phyloP scores from a whole-genome alignment of 2,113 vertebrate species.

The Scytalopus superciliaris region DNA sequence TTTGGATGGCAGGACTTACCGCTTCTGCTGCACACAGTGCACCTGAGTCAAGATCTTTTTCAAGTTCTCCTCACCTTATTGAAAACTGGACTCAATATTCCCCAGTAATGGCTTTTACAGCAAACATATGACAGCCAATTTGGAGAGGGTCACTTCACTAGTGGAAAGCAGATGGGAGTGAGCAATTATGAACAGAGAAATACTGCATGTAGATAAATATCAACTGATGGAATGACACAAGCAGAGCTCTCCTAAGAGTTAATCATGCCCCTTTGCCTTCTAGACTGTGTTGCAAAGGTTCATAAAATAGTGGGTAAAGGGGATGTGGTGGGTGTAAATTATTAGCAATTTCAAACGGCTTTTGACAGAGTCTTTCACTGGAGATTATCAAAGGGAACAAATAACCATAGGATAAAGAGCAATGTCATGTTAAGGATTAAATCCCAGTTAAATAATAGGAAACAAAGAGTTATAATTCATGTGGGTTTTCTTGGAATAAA shows the following conservation, averaged over 20 bases:
- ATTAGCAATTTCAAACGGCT: constrained; percentile 24
- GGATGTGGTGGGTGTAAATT: constrained; percentile 27
- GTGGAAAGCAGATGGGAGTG: not conserved
- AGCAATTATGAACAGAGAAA: not conserved
- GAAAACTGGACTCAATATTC: not conserved
- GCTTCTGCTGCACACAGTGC: not conserved
- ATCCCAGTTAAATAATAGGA: not conserved
- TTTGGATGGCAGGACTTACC: not conserved
- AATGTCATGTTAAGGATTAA: not conserved
- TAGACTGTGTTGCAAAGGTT: not conserved
- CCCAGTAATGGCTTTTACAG: not conserved
- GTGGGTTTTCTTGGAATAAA: not conserved
- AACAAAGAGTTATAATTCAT: not conserved
- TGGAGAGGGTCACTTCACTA: not conserved
- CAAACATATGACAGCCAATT: not conserved
- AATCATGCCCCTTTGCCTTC: not conserved
- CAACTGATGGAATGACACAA: constrained; percentile 1
- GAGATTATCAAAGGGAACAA: constrained; percentile 40
- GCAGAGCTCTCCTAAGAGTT: not conserved
- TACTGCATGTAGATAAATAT: constrained; percentile 1
- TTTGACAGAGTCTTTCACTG: constrained; percentile 5
- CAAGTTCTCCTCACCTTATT: not conserved
- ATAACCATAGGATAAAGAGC: constrained; percentile 3
- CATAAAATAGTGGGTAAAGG: constrained; percentile 17
- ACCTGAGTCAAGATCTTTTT: not conserved